Base-by-base conservation (phyloP, 1,140 invertebrate species). In the Temnothorax nylanderi region DNA sequence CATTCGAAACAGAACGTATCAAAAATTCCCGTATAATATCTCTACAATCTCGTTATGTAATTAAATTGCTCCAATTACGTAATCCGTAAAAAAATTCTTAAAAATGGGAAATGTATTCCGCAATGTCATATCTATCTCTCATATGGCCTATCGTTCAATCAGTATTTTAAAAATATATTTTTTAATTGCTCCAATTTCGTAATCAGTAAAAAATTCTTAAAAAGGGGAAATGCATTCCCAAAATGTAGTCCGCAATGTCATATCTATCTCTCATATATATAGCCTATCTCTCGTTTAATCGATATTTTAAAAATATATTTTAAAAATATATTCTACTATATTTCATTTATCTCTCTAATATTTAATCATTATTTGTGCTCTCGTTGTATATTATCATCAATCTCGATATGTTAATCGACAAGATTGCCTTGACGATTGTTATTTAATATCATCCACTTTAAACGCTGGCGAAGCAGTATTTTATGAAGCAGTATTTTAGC, bases 1-100 rank as follows among this genome's bases (percentile, higher is more conserved):
- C 5, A 82, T 60, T 82, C 26, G 51, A 32, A 60, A 41, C 54
- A 41, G 51, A 80, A 65, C 49, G 7, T 74, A 84, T 26, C 18
- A 75, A 60, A 84, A 60, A 84, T 60, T 60, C 13, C 7, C 4
- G 10, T n/a, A 56, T 51, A 78, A 51, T 44, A 58, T 60, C 21
- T 58, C 10, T 54, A 47, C 18, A 26, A 72, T 65, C 26, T 60
- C 34, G 18, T 47, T 26, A 21, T 0, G 8, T 78, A 62, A 64
- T 64, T 13, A 47, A 41, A 64, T 47, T 37, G 10, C 11, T 37
- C n/a, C 26, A 37, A 64, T 44, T 77, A 34, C 2, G 16, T 41
- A 44, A 44, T 37, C 0, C 26, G 7, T 11, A 54, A 60, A 47
- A 44, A 16, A 32, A 32, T 3, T 41, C 32, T 44, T 44, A 7